These are phyloP conservation scores for Beris morrisii DNA, from an alignment of 2,888 invertebrate species.

Conservation along the genomic window DNA sequence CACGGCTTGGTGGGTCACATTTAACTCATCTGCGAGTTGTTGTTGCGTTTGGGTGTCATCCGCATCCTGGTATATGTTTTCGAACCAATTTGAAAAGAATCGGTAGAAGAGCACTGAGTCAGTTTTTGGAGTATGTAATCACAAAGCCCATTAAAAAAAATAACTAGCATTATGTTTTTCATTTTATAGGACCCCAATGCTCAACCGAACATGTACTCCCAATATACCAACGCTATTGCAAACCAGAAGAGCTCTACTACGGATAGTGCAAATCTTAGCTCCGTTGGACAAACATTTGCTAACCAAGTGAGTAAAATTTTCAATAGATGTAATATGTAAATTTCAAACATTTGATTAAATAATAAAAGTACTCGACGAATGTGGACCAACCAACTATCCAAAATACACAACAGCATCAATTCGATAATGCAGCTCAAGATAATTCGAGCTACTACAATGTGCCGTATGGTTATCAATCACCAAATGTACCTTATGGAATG, in stretches of 20 bases:
- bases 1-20: too few relatives aligned
- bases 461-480: slow-evolving; percentile 52
- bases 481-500: neutral
- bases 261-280: slow-evolving; percentile 34
- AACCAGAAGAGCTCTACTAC: slow-evolving; percentile 38
- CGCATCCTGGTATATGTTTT: too few relatives aligned
- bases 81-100: too few relatives aligned
- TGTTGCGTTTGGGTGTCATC: too few relatives aligned
- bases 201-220: slow-evolving; percentile 24
- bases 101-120: too few relatives aligned
- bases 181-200: slow-evolving; percentile 11
- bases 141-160: neutral
- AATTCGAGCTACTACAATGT: slow-evolving; percentile 48
- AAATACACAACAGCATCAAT: neutral
- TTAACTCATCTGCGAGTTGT: too few relatives aligned
- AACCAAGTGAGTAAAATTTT: slow-evolving; percentile 32
- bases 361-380: neutral
- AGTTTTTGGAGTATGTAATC: slow-evolving; percentile 36
- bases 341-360: too few relatives aligned
- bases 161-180: neutral
- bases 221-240: slow-evolving; percentile 46
- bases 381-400: neutral
- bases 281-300: slow-evolving; percentile 17
- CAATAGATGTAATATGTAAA: too few relatives aligned
- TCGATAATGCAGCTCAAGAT: neutral